Base-by-base conservation (phyloP, 2,113 vertebrate genomes). In the Aythya baeri region DNA sequence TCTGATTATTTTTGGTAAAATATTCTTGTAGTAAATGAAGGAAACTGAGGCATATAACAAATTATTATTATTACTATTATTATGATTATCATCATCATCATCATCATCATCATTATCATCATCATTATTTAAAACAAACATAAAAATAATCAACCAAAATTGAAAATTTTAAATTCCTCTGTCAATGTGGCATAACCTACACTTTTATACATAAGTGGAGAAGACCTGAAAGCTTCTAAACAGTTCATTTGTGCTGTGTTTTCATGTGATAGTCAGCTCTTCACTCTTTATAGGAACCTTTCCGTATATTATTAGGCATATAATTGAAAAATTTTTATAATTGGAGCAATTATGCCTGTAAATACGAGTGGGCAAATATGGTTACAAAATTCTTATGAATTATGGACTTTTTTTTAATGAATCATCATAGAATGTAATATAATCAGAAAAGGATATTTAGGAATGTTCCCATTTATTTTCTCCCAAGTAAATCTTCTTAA, bases 291-390 rank as follows among this genome's bases (percentile, higher is more conserved):
- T 82, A 96, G 77, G 70, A 93, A 63, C 26, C 15, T 29, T 80
- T 92, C 79, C 94, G 71, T 75, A 58, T 82, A 74, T 72, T 32
- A 65, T 93, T 83, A 95, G 96, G 89, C 91, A 93, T 90, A 72
- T 93, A 96, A 91, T 68, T 13, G 36, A 82, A 86, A 86, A 71
- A n/a, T 0, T 1, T 46, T 78, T 10, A 41, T 41, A 41, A 41
- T 41, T 41, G 41, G 3, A 68, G 57, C 44, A 83, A 65, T 74
- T 88, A 78, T 54, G 54, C 15, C 54, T 86, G 20, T 7, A 86
- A 86, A 81, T 61, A 29, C n/a, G 25, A 54, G 7, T n/a, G 9
- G 41, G 9, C 2, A 88, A 88, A 78, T 84, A 78, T 23, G 14
- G 52, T 18, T 44, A 26, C 6, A 57, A 78, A 72, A 72, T 49